Conservation (phyloP, 2,888 invertebrate genomes). For the Hemaris fuciformis region DNA sequence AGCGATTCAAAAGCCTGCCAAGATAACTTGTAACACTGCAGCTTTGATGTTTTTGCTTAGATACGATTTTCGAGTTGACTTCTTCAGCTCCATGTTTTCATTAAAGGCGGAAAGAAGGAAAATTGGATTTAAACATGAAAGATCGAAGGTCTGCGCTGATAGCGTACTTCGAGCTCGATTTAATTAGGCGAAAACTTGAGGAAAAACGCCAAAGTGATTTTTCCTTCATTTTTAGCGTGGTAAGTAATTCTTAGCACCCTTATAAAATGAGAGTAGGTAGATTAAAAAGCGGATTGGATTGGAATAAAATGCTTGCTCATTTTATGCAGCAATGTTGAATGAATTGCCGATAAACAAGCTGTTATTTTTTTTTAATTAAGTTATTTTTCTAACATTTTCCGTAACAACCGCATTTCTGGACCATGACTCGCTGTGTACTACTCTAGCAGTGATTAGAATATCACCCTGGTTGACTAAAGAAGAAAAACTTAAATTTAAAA, state of each 20-base stretch:
- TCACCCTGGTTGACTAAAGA: too few species aligned
- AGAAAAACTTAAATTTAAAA: too few species aligned
- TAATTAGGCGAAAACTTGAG: constrained; percentile 48
- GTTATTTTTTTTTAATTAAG: too few species aligned
- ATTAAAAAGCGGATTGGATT: constrained; percentile 19
- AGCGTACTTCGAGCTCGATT: constrained; percentile 48
- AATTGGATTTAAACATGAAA: constrained; percentile 64
- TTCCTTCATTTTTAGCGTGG: constrained; percentile 18
- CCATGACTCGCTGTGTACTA: too few species aligned
- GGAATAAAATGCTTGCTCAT: constrained; percentile 11
- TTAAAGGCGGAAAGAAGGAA: constrained; percentile 51
- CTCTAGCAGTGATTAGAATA: too few species aligned
- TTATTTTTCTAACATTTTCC: too few species aligned
- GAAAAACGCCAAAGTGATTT: constrained; percentile 28
- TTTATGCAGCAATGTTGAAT: constrained; percentile 4
- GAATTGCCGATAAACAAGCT: not conserved
- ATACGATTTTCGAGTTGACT: constrained; percentile 62
- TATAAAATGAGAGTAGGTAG: constrained; percentile 17
- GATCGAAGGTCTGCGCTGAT: constrained; percentile 43
- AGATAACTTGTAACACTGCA: constrained; percentile 32
- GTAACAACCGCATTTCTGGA: too few species aligned
- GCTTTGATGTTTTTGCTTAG: constrained; percentile 58
- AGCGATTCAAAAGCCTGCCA: not conserved
- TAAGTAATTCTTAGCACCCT: constrained; percentile 20
- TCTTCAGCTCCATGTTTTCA: constrained; percentile 52